These are phyloP conservation scores for Gortyna flavago DNA, from an alignment of 2,888 invertebrate genomes.

Conservation along the genomic window DNA sequence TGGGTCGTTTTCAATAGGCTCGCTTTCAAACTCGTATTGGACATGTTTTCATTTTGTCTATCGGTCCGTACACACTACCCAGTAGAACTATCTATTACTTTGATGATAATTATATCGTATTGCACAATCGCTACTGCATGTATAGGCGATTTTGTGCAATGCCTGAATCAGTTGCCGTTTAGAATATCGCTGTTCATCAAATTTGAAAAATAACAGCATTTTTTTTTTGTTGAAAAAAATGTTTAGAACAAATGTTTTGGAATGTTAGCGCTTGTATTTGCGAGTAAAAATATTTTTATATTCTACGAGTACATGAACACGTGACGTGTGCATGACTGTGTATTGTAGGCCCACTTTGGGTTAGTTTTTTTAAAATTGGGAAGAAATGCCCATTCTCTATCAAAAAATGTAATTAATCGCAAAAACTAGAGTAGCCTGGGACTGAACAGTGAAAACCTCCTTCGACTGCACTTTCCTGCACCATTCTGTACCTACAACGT, in stretches of 20 bases:
- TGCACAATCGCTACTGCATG: slow-evolving; percentile 24
- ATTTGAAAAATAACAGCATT: slow-evolving; percentile 39
- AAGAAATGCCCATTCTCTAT: neutral
- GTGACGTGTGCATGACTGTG: neutral
- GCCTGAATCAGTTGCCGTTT: slow-evolving; percentile 32
- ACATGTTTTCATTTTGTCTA: slow-evolving; percentile 59
- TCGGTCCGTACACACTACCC: slow-evolving; percentile 34
- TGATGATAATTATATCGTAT: slow-evolving; percentile 57
- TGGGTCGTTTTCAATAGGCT: slow-evolving; percentile 67
- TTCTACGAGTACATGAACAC: neutral
- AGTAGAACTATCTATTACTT: slow-evolving; percentile 60
- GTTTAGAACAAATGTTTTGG: slow-evolving; percentile 20
- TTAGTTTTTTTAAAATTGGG: neutral
- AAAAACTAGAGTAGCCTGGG: neutral
- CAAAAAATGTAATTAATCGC: neutral
- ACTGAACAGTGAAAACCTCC: neutral
- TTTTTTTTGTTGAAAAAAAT: slow-evolving; percentile 16
- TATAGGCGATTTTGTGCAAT: slow-evolving; percentile 27
- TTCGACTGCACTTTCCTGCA: neutral
- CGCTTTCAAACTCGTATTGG: slow-evolving; percentile 59
- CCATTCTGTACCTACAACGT: neutral
- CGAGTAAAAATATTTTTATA: slow-evolving; percentile 17
- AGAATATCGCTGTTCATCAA: slow-evolving; percentile 47
- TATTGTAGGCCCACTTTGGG: neutral
- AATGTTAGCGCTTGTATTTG: slow-evolving; percentile 25